Base-by-base conservation (phyloP, 2,797 vertebrate genomes). In the Mus caroli region DNA sequence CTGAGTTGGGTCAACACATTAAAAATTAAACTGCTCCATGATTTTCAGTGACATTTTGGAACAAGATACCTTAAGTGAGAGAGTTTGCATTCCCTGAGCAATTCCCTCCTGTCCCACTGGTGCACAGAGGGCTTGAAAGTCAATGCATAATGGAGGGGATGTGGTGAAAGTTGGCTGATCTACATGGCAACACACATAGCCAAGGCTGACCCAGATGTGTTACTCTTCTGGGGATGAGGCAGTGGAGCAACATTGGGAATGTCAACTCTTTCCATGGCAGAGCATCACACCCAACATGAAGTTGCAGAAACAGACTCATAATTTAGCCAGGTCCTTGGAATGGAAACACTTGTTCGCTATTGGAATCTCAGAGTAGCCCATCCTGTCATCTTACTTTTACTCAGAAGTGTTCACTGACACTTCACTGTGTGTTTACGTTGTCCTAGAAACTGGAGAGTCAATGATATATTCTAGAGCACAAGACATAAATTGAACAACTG, bases 361-460 rank as follows among this genome's bases (percentile, higher is more conserved):
- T 56, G 17, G 40, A 26, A 60, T 92, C 54, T 85, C 62, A 62
- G 50, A 85, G 75, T 93, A 10, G 58, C 20, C 54, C 37, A 14
- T 78, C 40, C 58, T 19, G 19, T 84, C 6, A 34, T 31, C 43
- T 62, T 71, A 8, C 10, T 37, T 90, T 92, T 34, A 86, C 56
- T 96, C 37, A 90, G 88, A 97, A 92, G 69, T 52, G 64, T 82
- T 28, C 58, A 28, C 20, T 84, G 40, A 78, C 50, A 73, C 40
- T 85, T 54, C 14, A 54, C 58, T 78, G 43, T 4, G 20, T 78
- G 31, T 17, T 58, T 37, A 46, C 5, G 34, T 34, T 24, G 11
- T 62, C 78, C 17, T 52, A 56, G 52, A 79, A 85, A 80, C 12
- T 60, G 40, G 50, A 52, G 20, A 93, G 52, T 76, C 40, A 71